A percentile compares a stretch with the other conserved stretches of the same genome.
These are phyloP conservation scores for Tyrannus savana DNA, from an alignment of 2,113 vertebrate species.

Conservation along the genomic window DNA sequence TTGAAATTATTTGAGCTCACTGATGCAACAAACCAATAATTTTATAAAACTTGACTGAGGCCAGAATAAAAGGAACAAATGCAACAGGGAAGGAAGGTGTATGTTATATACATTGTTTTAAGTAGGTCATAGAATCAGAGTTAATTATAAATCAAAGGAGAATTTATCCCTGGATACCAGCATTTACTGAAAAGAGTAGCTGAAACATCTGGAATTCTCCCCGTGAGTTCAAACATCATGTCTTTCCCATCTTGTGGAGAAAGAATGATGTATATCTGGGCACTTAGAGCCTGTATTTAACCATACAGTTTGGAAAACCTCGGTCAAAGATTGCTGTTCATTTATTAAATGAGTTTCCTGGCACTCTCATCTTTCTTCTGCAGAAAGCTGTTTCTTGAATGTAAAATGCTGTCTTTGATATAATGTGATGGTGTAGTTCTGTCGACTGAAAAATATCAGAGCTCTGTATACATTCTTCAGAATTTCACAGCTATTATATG, in stretches of 20 bases:
- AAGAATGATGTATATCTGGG: not conserved
- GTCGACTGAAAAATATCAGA: not conserved
- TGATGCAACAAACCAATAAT: not conserved
- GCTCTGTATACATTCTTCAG: not conserved
- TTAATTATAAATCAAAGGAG: not conserved
- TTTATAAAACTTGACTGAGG: not conserved
- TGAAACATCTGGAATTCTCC: not conserved
- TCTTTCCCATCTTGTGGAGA: not conserved
- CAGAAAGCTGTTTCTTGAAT: not conserved
- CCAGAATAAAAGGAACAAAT: not conserved
- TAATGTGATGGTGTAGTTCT: not conserved
- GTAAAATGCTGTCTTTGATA: not conserved
- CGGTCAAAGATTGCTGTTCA: not conserved
- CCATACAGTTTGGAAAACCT: not conserved
- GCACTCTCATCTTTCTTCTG: constrained; percentile 7
- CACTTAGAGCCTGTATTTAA: not conserved
- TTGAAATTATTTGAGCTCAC: not conserved
- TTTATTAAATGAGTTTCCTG: constrained; percentile 6
- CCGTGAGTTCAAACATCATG: not conserved
- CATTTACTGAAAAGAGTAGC: not conserved
- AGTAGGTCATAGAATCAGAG: not conserved
- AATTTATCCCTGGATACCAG: not conserved
- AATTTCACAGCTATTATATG: not conserved
- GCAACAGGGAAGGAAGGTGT: not conserved
- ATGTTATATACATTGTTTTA: not conserved